Conservation (phyloP, 2,113 vertebrate genomes). For the Pseudopipra pipra region DNA sequence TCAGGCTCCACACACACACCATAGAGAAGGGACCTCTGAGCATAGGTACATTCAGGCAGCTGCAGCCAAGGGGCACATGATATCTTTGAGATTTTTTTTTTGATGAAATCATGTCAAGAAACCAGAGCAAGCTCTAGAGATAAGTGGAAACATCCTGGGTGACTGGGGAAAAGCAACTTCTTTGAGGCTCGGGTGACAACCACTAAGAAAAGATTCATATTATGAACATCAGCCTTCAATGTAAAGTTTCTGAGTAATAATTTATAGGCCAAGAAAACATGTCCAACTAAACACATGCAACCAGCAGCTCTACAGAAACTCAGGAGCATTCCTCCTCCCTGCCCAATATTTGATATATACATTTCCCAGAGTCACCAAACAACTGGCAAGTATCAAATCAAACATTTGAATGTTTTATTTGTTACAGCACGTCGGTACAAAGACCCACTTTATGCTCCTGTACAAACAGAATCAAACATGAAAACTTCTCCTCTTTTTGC, state of each 20-base stretch:
- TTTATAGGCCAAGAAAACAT: neutral
- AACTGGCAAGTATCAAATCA: neutral
- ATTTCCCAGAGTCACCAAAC: neutral
- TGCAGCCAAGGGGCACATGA: neutral
- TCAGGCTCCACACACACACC: neutral
- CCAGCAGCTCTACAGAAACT: neutral
- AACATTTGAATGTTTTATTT: neutral
- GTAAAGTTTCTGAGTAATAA: neutral
- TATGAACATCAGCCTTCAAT: neutral
- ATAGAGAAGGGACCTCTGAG: neutral
- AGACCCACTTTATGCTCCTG: neutral
- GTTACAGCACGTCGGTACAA: neutral
- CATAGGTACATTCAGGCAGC: fast-evolving
- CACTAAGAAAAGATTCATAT: neutral
- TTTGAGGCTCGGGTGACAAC: neutral
- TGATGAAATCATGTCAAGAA: neutral
- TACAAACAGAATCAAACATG: neutral
- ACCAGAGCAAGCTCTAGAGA: neutral
- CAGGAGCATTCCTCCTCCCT: neutral
- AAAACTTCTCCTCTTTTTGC: slow-evolving; percentile 23
- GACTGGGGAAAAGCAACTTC: neutral
- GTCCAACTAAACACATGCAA: neutral
- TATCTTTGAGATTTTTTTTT: neutral
- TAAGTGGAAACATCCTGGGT: neutral
- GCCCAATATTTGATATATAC: neutral